Percentiles rank a stretch among this genome's conserved stretches.
phyloP scores from a whole-genome alignment of 2,797 vertebrate species.

The Ispidina lecontei region DNA sequence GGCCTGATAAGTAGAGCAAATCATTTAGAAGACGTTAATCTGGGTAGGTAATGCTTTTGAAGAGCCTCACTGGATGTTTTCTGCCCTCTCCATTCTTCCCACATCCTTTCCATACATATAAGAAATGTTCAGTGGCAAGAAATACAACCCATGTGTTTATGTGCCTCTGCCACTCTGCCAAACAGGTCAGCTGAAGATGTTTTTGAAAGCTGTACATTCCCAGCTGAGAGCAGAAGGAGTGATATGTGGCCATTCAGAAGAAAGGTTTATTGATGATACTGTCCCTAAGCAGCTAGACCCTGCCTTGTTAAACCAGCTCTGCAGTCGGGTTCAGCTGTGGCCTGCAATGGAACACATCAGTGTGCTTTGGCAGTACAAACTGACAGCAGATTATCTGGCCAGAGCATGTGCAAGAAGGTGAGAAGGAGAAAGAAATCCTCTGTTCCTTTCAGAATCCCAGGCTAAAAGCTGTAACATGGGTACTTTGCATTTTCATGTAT shows the following conservation, averaged over 20 bases:
- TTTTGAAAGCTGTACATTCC: slow-evolving; percentile 82
- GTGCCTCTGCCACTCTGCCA: neutral
- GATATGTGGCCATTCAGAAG: slow-evolving; percentile 37
- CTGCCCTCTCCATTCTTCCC: neutral
- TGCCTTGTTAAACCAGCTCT: slow-evolving; percentile 82
- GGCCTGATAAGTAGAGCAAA: slow-evolving; percentile 88
- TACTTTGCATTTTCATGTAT: neutral
- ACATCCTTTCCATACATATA: too few species aligned
- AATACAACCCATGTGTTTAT: neutral
- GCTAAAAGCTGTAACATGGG: neutral
- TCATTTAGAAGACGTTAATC: slow-evolving; percentile 82
- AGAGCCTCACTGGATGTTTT: neutral
- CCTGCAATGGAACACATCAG: slow-evolving; percentile 90
- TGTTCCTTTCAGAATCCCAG: neutral
- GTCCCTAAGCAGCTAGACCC: slow-evolving; percentile 41
- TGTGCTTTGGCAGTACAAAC: slow-evolving; percentile 89
- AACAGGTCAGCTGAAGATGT: slow-evolving; percentile 80
- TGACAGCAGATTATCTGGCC: slow-evolving; percentile 82
- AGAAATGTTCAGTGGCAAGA: neutral
- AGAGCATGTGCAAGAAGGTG: slow-evolving; percentile 69
- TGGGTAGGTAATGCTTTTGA: slow-evolving; percentile 78
- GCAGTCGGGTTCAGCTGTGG: slow-evolving; percentile 88
- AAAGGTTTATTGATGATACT: slow-evolving; percentile 48
- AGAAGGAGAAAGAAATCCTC: neutral
- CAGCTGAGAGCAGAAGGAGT: slow-evolving; percentile 84